Evolutionary conservation across 1,140 invertebrate species (phyloP), one percentile per base, ranked within the genome.

Genomic region (Papilio glaucus): DNA sequence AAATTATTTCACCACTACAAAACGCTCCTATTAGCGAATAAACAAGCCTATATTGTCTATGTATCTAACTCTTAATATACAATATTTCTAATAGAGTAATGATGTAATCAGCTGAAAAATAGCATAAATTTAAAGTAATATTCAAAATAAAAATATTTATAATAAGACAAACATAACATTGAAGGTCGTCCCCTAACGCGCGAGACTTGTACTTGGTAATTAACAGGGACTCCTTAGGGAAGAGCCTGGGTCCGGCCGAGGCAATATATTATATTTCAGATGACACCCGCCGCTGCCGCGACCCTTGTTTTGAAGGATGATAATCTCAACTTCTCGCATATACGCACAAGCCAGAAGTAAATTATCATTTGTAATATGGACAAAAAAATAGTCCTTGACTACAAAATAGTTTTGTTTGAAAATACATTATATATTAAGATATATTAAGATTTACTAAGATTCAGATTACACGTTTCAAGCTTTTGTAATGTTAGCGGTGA

Each of bases 201-300:
- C 71, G 82, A 79, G 81, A 85, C 89, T 91, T 91, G 89, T 91
- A 88, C 79, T 87, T 85, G 80, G 79, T 91, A 91, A 89, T 91
- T 91, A 89, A 91, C 87, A 83, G 85, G 78, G 73, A 41, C 83
- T 91, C 89, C 89, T 87, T 74, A 77, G 86, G 89, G 89, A 89
- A 72, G 74, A 57, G 68, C 81, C 73, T 65, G 83, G 86, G 83
- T 87, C 86, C 86, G 75, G 81, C 83, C 77, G 80, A 83, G 77
- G 82, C 79, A 84, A 91, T 91, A 91, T 89, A 89, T 90, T 90
- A 90, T 90, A 86, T 91, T 85, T 77, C 82, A 88, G 89, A 89
- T 89, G 89, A 88, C 89, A 91, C 70, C 75, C 74, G 71, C 67
- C 67, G 37, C 67, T 45, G 42, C 67, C 42, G 81, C 78, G 85